Evolutionary conservation across 2,113 vertebrate species (phyloP), one percentile per base, ranked within the genome.

Genomic region (Ciconia stormi): DNA sequence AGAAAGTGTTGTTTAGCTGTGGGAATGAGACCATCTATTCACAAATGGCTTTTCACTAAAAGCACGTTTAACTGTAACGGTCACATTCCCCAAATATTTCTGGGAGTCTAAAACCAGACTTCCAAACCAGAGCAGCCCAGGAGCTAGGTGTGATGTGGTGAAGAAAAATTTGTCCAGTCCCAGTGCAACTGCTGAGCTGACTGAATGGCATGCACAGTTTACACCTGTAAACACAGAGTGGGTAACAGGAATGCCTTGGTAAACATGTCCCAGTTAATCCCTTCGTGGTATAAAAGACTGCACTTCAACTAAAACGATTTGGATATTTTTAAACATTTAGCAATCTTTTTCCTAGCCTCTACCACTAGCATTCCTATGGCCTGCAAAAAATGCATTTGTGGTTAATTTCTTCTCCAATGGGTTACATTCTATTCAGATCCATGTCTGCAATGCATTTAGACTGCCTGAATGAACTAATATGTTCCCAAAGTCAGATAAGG

Each of bases 51-150:
- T 97, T 98, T 95, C 77, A 93, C 66, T 91, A 78, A 40, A 44
- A 95, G 80, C 65, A 93, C 20, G 18, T 94, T 96, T 93, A 95
- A 91, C 94, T 90, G 76, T 53, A 97, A 97, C 61, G 20, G 95
- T 38, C 90, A 74, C 92, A 98, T 98, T 97, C 92, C 90, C 70
- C 92, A 97, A 88, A 98, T 95, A 93, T 87, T 98, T 98, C 63
- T 84, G 89, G 63, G 83, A 95, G 81, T 70, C 87, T 94, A 87
- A 97, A 95, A 88, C 87, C 76, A 90, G 84, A 93, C 93, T 96
- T 93, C 86, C 93, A 93, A 96, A 93, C 95, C 74, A 67, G 92
- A 95, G 83, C 58, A 96, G 87, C 90, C 82, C 56, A 90, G 65
- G 55, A 69, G 50, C 72, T 71, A 74, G 86, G 78, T 97, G 92